These are phyloP conservation scores for Trichechus manatus DNA, from an alignment of 2,113 vertebrate genomes.

Conservation along the genomic window DNA sequence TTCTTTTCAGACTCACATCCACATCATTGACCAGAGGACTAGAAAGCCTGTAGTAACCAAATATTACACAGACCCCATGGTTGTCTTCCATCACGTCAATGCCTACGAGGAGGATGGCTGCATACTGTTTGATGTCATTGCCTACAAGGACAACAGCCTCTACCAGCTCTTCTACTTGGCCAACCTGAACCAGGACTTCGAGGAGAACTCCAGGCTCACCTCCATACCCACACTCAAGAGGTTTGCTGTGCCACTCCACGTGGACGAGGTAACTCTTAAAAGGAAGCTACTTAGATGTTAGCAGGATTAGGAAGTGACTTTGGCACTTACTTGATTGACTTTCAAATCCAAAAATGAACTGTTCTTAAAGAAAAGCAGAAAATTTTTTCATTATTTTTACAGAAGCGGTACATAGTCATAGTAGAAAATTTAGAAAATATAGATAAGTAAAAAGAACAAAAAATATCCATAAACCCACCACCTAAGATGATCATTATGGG, in stretches of 20 bases:
- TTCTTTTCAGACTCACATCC: slow-evolving; percentile 93
- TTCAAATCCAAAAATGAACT: background rate
- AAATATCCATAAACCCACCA: background rate
- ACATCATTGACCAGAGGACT: slow-evolving; percentile 93
- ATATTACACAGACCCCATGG: slow-evolving; percentile 90
- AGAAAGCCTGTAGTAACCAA: slow-evolving; percentile 89
- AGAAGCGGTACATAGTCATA: background rate
- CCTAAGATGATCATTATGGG: background rate
- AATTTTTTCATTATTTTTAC: background rate
- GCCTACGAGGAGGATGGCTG: slow-evolving; percentile 94
- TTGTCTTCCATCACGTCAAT: slow-evolving; percentile 95
- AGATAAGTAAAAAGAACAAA: background rate
- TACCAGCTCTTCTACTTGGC: slow-evolving; percentile 95
- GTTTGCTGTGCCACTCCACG: slow-evolving; percentile 91
- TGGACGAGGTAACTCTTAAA: slow-evolving; percentile 89
- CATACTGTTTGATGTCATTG: slow-evolving; percentile 93
- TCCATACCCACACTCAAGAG: slow-evolving; percentile 89
- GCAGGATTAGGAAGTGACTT: background rate
- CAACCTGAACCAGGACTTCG: slow-evolving; percentile 85
- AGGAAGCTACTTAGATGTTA: fast-evolving
- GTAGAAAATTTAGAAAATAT: slow-evolving; percentile 18
- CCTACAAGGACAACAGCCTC: slow-evolving; percentile 92
- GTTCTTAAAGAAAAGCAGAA: background rate
- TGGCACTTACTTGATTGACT: background rate
- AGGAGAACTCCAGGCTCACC: slow-evolving; percentile 74